Evolutionary conservation across 2,797 vertebrate species (phyloP).

Genomic region (Bovichtus variegatus): DNA sequence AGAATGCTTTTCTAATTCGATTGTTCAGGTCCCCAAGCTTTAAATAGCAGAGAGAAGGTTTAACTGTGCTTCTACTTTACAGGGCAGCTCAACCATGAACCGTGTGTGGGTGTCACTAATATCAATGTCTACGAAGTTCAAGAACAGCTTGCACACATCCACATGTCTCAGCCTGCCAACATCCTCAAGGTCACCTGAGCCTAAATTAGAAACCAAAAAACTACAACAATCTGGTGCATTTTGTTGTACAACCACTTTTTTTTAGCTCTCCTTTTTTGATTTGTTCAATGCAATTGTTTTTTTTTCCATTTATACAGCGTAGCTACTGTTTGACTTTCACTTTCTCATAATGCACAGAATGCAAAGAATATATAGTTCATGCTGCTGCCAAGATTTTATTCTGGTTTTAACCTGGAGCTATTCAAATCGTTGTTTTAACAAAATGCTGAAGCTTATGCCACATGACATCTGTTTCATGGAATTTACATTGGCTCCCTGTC

Average conservation of each 20-base stretch:
- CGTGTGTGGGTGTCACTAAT: not conserved
- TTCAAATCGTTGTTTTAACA: slow-evolving; percentile 11
- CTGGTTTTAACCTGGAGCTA: not conserved
- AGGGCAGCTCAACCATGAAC: not conserved
- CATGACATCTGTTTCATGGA: not conserved
- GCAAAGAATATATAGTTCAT: slow-evolving; percentile 4
- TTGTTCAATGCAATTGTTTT: not conserved
- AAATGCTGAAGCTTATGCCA: not conserved
- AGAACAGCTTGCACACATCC: not conserved
- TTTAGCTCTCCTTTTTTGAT: slow-evolving; percentile 4
- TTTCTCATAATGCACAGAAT: not conserved
- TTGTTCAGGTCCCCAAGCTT: not conserved
- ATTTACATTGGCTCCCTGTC: not conserved
- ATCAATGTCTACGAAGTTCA: not conserved
- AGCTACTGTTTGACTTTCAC: slow-evolving; percentile 37
- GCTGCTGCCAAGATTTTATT: not conserved
- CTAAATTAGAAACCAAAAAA: slow-evolving; percentile 5
- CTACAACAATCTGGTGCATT: too few species aligned
- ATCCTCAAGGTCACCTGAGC: not conserved
- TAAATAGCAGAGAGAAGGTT: not conserved
- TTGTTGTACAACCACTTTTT: slow-evolving; percentile 1
- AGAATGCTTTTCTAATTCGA: not conserved
- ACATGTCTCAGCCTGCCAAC: not conserved
- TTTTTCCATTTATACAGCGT: slow-evolving; percentile 25
- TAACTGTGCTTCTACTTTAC: slow-evolving; percentile 7